Conservation (phyloP, 2,888 invertebrate species). For the Idaea aversata region DNA sequence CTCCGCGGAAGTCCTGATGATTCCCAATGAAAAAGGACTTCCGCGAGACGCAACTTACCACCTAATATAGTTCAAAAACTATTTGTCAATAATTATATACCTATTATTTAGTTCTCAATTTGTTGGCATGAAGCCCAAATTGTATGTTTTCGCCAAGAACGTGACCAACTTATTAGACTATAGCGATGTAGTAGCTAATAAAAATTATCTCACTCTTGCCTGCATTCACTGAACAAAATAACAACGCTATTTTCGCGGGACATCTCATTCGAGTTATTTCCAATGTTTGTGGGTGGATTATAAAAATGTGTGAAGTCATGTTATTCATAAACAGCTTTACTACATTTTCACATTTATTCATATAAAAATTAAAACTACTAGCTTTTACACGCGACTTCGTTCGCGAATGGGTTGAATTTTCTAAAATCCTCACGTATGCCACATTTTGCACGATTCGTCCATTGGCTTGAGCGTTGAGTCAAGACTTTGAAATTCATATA, state of each 20-base stretch:
- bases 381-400: no score
- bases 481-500: no score
- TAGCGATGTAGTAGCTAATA: background rate
- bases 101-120: background rate
- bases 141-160: conserved; percentile 46
- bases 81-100: background rate
- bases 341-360: background rate
- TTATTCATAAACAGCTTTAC: background rate
- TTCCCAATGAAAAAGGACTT: background rate
- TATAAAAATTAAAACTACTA: no score
- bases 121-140: conserved; percentile 47
- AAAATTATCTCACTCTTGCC: conserved; percentile 9
- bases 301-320: conserved; percentile 9
- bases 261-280: conserved; percentile 36
- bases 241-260: conserved; percentile 37
- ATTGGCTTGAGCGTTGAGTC: no score
- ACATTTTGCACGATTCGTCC: no score
- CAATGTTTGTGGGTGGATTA: conserved; percentile 26
- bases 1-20: background rate
- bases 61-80: no score
- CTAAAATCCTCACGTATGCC: no score
- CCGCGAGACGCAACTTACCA: background rate
- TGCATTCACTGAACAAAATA: conserved; percentile 34
- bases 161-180: conserved; percentile 47
- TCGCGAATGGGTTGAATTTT: no score